Conservation (phyloP, 2,888 invertebrate genomes). For the Julus scandinavius region DNA sequence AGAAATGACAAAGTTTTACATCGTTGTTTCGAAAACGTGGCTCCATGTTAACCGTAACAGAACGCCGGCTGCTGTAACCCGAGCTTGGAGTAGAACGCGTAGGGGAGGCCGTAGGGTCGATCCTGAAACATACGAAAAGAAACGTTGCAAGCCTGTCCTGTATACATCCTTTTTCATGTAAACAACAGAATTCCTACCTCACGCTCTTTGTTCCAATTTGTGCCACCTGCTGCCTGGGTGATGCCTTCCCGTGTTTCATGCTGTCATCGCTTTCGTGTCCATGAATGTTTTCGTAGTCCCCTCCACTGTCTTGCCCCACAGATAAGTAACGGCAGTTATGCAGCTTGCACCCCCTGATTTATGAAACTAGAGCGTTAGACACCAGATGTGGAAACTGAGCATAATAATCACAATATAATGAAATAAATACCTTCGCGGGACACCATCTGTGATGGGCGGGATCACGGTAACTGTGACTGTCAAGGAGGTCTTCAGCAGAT, state of each 20-base stretch:
- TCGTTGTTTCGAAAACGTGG: conserved; percentile 54
- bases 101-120: conserved; percentile 80
- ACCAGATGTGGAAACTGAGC: background rate
- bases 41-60: conserved; percentile 59
- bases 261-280: conserved; percentile 64
- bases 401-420: conserved; percentile 53
- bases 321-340: conserved; percentile 75
- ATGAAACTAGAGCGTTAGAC: conserved; percentile 59
- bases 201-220: conserved; percentile 47
- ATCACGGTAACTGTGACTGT: conserved; percentile 86
- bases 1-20: background rate
- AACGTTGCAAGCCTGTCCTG: background rate
- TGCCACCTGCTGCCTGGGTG: conserved; percentile 64
- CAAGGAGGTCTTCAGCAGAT: conserved; percentile 87
- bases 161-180: background rate
- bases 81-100: conserved; percentile 85
- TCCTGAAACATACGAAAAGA: conserved; percentile 63
- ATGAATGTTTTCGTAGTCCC: conserved; percentile 77
- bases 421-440: conserved; percentile 71
- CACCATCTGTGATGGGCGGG: conserved; percentile 77
- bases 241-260: conserved; percentile 58
- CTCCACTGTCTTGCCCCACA: conserved; percentile 70
- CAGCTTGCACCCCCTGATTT: conserved; percentile 71
- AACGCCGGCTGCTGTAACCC: conserved; percentile 81
- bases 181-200: background rate